phyloP scores from a whole-genome alignment of 2,113 vertebrate genomes.

The Erythrocebus patas region DNA sequence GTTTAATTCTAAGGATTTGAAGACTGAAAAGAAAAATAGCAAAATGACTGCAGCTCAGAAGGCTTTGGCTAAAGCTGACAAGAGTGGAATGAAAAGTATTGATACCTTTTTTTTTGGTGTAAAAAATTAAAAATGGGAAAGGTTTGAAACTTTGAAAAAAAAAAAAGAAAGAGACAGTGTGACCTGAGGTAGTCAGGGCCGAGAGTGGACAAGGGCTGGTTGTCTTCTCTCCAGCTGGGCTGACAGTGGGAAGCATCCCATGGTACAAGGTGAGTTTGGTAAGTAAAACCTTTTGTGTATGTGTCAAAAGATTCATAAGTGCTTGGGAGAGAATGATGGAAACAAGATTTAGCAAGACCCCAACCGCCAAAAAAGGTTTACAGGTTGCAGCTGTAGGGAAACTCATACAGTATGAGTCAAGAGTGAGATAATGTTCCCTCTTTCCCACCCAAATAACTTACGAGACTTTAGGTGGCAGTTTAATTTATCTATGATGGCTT shows the following conservation, averaged over 20 bases:
- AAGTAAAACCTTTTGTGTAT: not conserved
- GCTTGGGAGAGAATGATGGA: not conserved
- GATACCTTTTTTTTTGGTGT: conserved; percentile 96
- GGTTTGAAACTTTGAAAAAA: conserved; percentile 70
- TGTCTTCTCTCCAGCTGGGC: not conserved
- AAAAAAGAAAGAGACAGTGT: too few relatives aligned
- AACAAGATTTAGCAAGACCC: not conserved
- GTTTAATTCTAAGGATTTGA: too few relatives aligned
- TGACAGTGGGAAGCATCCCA: not conserved
- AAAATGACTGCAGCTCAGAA: conserved; percentile 97
- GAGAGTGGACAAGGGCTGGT: not conserved
- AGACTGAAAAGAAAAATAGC: conserved; percentile 86
- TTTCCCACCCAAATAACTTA: not conserved
- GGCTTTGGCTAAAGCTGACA: conserved; percentile 96
- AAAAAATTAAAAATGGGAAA: conserved; percentile 87
- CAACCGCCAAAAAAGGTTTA: not conserved
- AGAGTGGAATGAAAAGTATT: conserved; percentile 96
- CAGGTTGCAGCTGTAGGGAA: not conserved
- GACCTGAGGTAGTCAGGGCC: not conserved
- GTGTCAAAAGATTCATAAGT: not conserved
- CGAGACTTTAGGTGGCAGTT: not conserved
- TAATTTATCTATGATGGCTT: not conserved
- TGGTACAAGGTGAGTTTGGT: not conserved
- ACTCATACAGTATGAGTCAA: not conserved
- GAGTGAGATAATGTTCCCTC: fast-evolving